Percentiles rank a stretch among this genome's conserved stretches.
Evolutionary conservation across 2,888 invertebrate species (phyloP).

Genomic region (Epistrophella euchroma): DNA sequence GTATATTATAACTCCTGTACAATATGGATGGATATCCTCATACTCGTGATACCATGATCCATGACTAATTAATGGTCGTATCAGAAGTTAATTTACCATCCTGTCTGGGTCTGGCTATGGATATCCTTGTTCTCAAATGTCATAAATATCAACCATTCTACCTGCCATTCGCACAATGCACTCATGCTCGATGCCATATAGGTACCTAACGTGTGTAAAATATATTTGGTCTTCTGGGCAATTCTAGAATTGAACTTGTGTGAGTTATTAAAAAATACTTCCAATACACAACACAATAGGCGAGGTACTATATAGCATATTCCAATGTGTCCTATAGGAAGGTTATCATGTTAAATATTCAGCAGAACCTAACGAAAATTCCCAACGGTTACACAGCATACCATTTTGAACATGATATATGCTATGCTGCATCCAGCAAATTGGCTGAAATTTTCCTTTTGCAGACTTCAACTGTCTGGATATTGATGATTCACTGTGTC

Average conservation of each 20-base stretch:
- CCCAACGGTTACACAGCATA: not conserved
- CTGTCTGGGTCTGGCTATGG: not conserved
- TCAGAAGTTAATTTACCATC: conserved; percentile 17
- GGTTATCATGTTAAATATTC: conserved; percentile 1
- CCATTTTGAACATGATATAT: not conserved
- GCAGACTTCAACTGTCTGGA: not conserved
- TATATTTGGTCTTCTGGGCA: conserved; percentile 11
- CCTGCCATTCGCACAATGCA: not conserved
- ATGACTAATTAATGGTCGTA: conserved; percentile 15
- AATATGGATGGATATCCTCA: not conserved
- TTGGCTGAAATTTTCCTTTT: not conserved
- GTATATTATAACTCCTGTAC: not conserved
- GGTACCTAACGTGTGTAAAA: no score
- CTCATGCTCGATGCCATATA: not conserved
- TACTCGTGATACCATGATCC: not conserved
- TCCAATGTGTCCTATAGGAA: not conserved
- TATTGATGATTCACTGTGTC: not conserved
- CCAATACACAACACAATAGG: not conserved
- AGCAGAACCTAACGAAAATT: not conserved
- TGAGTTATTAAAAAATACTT: conserved; percentile 28
- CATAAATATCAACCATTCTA: conserved; percentile 13
- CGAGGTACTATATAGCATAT: not conserved
- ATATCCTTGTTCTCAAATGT: conserved; percentile 3
- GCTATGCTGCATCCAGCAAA: not conserved
- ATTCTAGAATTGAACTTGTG: conserved; percentile 9